Evolutionary conservation across 2,797 vertebrate species (phyloP).

Genomic region (Anabacerthia variegaticeps): DNA sequence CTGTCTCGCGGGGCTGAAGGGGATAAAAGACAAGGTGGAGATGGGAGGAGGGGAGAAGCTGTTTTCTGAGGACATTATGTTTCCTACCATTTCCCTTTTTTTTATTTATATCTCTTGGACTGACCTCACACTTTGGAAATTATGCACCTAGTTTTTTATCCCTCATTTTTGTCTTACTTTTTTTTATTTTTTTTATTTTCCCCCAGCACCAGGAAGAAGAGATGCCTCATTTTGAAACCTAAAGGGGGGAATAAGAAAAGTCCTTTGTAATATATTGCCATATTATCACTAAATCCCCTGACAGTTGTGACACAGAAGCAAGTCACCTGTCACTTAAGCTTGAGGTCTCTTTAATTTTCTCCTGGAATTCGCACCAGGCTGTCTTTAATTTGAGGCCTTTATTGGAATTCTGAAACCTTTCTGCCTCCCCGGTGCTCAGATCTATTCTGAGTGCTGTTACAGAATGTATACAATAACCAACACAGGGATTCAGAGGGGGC

Average conservation of each 20-base stretch:
- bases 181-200: not conserved
- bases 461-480: constrained; percentile 99
- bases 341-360: constrained; percentile 98
- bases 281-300: constrained; percentile 88
- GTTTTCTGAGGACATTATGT: constrained; percentile 43
- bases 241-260: constrained; percentile 80
- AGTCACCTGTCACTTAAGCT: constrained; percentile 88
- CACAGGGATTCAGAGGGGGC: constrained; percentile 85
- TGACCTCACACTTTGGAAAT: constrained; percentile 72
- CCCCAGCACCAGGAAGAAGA: constrained; percentile 69
- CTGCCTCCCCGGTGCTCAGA: constrained; percentile 85
- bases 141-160: constrained; percentile 63
- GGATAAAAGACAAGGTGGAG: constrained; percentile 46
- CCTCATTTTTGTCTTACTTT: constrained; percentile 40
- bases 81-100: constrained; percentile 64
- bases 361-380: constrained; percentile 89
- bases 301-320: constrained; percentile 86
- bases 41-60: constrained; percentile 9
- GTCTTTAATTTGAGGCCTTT: constrained; percentile 89
- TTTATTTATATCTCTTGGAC: constrained; percentile 56
- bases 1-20: constrained; percentile 48
- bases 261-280: constrained; percentile 88
- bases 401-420: constrained; percentile 87
- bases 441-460: constrained; percentile 95
- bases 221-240: constrained; percentile 82